Conservation (phyloP, 2,113 vertebrate species). For the Salvelinus sp. region DNA sequence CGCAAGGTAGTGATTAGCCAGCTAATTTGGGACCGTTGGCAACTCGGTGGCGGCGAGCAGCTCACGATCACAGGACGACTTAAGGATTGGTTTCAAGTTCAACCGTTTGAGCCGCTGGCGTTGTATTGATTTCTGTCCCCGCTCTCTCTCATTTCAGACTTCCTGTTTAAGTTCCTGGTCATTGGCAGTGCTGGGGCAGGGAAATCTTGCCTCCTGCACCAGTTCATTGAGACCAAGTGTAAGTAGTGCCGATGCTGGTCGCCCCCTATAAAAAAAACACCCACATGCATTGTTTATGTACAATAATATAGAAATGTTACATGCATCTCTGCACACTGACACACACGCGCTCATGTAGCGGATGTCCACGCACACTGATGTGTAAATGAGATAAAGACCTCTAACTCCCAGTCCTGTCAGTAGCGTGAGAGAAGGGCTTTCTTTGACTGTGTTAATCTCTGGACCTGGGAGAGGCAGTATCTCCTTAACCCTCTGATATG, state of each 20-base stretch:
- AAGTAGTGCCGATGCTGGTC: conserved; percentile 53
- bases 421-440: not conserved
- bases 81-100: too few relatives aligned
- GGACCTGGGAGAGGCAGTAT: not conserved
- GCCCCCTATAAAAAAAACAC: too few relatives aligned
- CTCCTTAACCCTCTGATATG: conserved; percentile 11
- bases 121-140: conserved; percentile 35
- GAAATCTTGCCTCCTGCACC: conserved; percentile 93
- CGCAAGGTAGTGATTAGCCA: conserved; percentile 30
- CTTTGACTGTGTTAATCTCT: conserved; percentile 21
- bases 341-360: not conserved
- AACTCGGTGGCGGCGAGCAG: too few relatives aligned
- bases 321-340: not conserved
- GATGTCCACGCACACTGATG: not conserved
- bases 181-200: conserved; percentile 92
- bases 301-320: too few relatives aligned
- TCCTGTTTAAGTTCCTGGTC: conserved; percentile 96
- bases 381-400: not conserved
- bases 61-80: too few relatives aligned
- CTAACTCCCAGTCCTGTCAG: too few relatives aligned
- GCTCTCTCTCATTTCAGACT: conserved; percentile 76
- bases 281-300: too few relatives aligned
- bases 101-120: not conserved
- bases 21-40: conserved; percentile 27
- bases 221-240: conserved; percentile 96